Base-by-base conservation (phyloP, 1,140 invertebrate species). In the Mercenaria mercenaria region DNA sequence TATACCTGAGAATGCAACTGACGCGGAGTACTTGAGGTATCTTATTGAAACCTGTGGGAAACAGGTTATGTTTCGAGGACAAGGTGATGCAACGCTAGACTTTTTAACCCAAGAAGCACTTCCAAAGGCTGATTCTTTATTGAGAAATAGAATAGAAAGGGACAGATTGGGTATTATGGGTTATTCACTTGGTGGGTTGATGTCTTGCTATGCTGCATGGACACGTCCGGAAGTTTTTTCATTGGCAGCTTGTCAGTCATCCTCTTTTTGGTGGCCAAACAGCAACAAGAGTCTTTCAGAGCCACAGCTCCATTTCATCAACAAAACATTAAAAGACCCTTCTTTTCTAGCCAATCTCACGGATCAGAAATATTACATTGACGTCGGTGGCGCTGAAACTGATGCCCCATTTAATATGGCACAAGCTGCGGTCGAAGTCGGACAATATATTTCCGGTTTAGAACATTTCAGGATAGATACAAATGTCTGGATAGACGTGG, bases 181-280 rank as follows among this genome's bases (percentile, higher is more conserved):
- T 1, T 87, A 87, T 50, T 87, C 84, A 15, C 74, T 87, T 20
- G 84, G 84, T 34, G 84, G 72, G 0, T 29, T 79, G n/a, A 64
- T 87, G 74, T 67, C 52, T 18, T 87, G 74, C 59, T 37, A 87
- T 50, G 74, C 56, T n/a, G 56, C 56, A 10, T 87, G 74, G 74
- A 87, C 85, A 23, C 23, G 74, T 37, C 34, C 52, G 23, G 26
- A 3, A 20, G 39, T 79, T 13, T 87, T 79, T 32, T 74, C 69
- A 18, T 76, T 87, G n/a, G 74, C 84, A 20, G 84, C 84, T 32
- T 87, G 84, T 37, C 72, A 79, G 29, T 77, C 69, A 23, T 74
- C 84, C 2, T 79, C 84, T 26, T 69, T 87, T 26, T 87, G 84
- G 84, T 79, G 72, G 84, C 84, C 84, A 20, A 4, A 26, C 1